Conservation (phyloP, 2,113 vertebrate species). For the Carollia perspicillata region DNA sequence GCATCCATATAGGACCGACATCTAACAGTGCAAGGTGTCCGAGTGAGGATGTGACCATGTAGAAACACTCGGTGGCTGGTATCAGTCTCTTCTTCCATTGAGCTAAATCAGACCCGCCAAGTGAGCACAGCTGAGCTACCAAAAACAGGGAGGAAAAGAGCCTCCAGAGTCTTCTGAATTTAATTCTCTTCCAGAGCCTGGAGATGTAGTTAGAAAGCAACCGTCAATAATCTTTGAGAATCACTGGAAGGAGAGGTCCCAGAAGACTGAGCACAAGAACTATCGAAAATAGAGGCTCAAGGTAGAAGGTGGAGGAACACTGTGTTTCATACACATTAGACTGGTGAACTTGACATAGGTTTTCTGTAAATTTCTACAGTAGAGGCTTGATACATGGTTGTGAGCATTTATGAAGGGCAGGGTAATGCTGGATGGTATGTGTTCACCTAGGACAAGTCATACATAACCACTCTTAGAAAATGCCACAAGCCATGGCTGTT, state of each 20-base stretch:
- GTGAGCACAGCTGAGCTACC: neutral
- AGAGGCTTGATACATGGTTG: neutral
- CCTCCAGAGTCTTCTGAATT: neutral
- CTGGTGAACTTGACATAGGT: neutral
- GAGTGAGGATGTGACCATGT: neutral
- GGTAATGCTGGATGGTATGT: neutral
- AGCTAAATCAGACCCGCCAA: neutral
- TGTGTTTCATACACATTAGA: neutral
- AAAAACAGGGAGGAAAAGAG: neutral
- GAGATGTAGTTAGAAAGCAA: neutral
- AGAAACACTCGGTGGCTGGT: neutral
- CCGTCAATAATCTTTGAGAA: neutral
- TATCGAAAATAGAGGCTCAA: neutral
- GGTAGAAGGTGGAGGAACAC: neutral
- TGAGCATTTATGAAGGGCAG: neutral
- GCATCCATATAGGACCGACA: neutral
- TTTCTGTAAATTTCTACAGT: neutral
- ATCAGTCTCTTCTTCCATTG: neutral
- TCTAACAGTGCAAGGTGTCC: neutral
- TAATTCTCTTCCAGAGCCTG: neutral
- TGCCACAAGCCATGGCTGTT: neutral
- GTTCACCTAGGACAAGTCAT: neutral
- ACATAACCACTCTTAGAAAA: neutral
- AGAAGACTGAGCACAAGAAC: neutral
- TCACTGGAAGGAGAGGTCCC: neutral